Evolutionary conservation across 2,888 invertebrate genomes (phyloP), one percentile per base, ranked within the genome.

Genomic region (Polymixis flavicincta): DNA sequence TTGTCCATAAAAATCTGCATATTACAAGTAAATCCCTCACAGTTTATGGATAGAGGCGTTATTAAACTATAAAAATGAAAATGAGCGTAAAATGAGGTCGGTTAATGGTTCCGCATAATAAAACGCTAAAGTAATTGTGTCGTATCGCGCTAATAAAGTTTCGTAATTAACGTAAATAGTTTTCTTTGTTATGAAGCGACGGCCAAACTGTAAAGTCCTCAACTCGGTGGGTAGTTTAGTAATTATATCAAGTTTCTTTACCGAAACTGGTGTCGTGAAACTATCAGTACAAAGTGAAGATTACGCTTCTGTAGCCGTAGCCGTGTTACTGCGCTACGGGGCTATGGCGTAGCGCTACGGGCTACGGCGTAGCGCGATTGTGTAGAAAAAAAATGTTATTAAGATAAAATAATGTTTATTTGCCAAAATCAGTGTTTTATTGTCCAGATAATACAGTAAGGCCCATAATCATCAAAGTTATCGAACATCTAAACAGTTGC

Each of bases 1-100:
- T 87, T 82, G 85, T 77, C 87, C 88, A 90, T 90, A 86, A 90
- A 90, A 90, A 91, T 91, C 89, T 87, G 85, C 91, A 91, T 91
- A 86, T 83, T 86, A 90, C 85, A 85, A 80, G 83, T 83, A 87
- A 87, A 86, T 89, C 87, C 84, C 80, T 70, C 73, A 83, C 77
- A 84, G 80, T 88, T 88, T 88, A 85, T 85, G 87, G 79, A 80
- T 80, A 76, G 82, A 76, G 70, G 57, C 71, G 74, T 68, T 86
- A 85, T 88, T 81, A 84, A 85, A 85, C 87, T 82, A 86, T 84
- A 82, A 84, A 85, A 86, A 86, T 74, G 79, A 88, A 82, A 87
- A 82, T 80, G 77, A 75, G 83, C 83, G 76, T 85, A 67, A 73
- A 85, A 85, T 85, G 85, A 74, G 83, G 78, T 71, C 71, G 72